Evolutionary conservation across 2,113 vertebrate genomes (phyloP).

Genomic region (Rhadina sibilatrix): DNA sequence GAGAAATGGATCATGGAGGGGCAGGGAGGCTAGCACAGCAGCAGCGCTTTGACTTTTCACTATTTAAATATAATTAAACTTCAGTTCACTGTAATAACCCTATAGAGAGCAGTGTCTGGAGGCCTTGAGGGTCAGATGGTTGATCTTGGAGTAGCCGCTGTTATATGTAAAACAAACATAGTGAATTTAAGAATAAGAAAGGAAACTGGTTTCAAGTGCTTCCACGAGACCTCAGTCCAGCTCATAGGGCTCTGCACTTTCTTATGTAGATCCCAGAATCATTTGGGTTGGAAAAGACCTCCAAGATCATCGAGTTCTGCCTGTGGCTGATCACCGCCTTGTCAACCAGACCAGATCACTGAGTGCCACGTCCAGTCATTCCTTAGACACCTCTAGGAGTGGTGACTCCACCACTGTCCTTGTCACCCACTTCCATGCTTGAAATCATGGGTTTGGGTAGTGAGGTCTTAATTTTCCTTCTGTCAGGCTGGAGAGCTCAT

Average conservation of each 20-base stretch:
- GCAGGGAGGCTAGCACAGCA: not conserved
- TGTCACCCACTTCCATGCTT: not conserved
- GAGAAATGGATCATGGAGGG: slow-evolving; percentile 1
- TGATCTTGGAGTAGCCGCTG: not conserved
- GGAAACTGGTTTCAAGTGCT: not conserved
- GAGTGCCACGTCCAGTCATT: not conserved
- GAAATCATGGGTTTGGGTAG: not conserved
- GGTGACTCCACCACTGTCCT: not conserved
- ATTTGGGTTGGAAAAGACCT: not conserved
- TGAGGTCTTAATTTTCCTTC: not conserved
- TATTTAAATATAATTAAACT: not conserved
- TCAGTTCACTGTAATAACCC: not conserved
- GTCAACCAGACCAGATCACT: not conserved
- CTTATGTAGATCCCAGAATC: not conserved
- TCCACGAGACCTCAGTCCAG: not conserved
- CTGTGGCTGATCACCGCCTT: not conserved
- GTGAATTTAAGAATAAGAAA: not conserved
- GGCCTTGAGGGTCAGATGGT: not conserved
- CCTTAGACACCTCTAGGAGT: not conserved
- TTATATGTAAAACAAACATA: not conserved
- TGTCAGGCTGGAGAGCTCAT: not conserved
- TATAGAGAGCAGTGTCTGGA: fast-evolving
- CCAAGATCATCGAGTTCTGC: fast-evolving
- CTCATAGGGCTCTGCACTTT: not conserved
- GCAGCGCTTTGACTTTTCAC: not conserved